A percentile compares a stretch with the other conserved stretches of the same genome.
Evolutionary conservation across 2,113 vertebrate species (phyloP).

Genomic region (Atlantisia rogersi): DNA sequence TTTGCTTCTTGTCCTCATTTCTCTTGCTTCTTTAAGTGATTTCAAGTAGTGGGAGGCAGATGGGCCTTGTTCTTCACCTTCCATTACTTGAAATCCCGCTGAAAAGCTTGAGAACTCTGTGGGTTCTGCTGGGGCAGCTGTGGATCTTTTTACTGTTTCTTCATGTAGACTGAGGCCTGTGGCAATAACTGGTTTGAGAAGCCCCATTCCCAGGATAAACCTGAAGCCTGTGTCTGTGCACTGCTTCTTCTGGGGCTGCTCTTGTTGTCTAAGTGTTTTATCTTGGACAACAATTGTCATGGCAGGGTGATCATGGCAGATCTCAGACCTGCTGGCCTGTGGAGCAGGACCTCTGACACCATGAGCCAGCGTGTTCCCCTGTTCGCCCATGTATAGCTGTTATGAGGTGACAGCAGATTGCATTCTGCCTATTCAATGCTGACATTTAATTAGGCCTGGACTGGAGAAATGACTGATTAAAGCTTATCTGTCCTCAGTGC

Average conservation of each 20-base stretch:
- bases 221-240: neutral
- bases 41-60: neutral
- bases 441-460: neutral
- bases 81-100: neutral
- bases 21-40: neutral
- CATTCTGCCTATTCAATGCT: neutral
- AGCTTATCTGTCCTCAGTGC: neutral
- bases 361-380: fast-evolving
- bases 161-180: neutral
- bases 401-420: neutral
- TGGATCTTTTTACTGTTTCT: neutral
- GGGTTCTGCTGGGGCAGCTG: neutral
- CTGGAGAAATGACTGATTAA: neutral
- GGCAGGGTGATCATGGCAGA: neutral
- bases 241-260: neutral
- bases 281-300: neutral
- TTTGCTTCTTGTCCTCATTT: neutral
- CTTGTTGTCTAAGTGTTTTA: neutral
- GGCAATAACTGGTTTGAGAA: neutral
- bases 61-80: neutral
- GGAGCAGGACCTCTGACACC: neutral
- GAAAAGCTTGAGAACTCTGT: neutral
- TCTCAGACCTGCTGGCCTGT: neutral
- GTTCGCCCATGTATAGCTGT: neutral
- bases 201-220: neutral